phyloP scores from a whole-genome alignment of 2,113 vertebrate genomes.

The Strix uralensis region DNA sequence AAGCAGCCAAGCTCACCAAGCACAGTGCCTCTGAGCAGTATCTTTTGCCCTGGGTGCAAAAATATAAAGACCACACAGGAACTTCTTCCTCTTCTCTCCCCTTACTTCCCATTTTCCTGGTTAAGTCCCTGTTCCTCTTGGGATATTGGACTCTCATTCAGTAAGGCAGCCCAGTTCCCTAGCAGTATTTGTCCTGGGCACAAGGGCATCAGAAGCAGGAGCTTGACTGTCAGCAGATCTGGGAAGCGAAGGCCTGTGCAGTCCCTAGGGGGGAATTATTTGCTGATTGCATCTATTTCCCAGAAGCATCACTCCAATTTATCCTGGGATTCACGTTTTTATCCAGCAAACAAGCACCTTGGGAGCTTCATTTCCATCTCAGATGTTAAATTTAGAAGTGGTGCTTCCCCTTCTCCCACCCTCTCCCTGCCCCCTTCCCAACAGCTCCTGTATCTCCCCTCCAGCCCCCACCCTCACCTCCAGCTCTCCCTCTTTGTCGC shows the following conservation, averaged over 20 bases:
- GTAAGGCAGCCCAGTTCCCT: neutral
- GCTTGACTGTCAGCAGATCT: constrained; percentile 20
- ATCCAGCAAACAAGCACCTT: constrained; percentile 55
- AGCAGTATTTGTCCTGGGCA: neutral
- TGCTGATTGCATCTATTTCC: constrained; percentile 61
- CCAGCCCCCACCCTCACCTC: constrained; percentile 67
- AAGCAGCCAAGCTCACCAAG: neutral
- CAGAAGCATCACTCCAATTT: constrained; percentile 55
- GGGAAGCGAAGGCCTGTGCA: constrained; percentile 7
- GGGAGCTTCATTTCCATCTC: constrained; percentile 35
- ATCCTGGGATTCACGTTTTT: constrained; percentile 38
- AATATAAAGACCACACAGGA: neutral
- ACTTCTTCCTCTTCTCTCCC: neutral
- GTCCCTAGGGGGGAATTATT: constrained; percentile 50
- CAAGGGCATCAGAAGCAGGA: constrained; percentile 29
- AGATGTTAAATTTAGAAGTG: constrained; percentile 68
- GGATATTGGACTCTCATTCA: neutral
- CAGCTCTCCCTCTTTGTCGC: constrained; percentile 81
- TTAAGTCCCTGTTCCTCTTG: neutral
- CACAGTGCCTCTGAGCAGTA: neutral
- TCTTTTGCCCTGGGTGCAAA: neutral
- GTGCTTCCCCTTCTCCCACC: constrained; percentile 49
- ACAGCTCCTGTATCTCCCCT: constrained; percentile 42
- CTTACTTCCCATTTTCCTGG: neutral
- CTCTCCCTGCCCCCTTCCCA: constrained; percentile 29